Evolutionary conservation across 2,888 invertebrate genomes (phyloP).

Genomic region (Ennomos fuscantarius): DNA sequence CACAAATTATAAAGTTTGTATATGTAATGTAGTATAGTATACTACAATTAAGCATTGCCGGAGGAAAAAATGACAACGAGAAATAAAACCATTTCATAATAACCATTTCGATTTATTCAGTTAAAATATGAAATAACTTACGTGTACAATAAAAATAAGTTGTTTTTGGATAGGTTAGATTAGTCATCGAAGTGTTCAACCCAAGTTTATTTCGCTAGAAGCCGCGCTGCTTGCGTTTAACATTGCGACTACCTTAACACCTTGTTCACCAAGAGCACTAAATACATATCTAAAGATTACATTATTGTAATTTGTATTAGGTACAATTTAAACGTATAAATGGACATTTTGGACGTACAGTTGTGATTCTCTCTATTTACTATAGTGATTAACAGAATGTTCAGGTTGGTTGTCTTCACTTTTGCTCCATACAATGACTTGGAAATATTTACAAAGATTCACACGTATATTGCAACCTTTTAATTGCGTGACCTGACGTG

Average conservation of each 20-base stretch:
- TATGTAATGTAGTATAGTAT: too few species aligned
- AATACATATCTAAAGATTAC: conserved; percentile 79
- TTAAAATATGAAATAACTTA: conserved; percentile 86
- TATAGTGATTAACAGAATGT: conserved; percentile 69
- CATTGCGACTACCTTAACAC: conserved; percentile 65
- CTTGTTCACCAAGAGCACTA: conserved; percentile 73
- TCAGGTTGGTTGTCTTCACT: conserved; percentile 67
- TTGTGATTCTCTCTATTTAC: conserved; percentile 73
- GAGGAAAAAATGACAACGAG: neutral
- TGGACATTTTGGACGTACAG: conserved; percentile 86
- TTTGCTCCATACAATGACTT: conserved; percentile 66
- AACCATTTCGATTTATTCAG: conserved; percentile 84
- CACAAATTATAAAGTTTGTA: too few species aligned
- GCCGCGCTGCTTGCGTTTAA: conserved; percentile 61
- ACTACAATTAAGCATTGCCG: too few species aligned
- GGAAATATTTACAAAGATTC: conserved; percentile 42
- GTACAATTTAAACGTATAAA: conserved; percentile 81
- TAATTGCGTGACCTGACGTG: too few species aligned
- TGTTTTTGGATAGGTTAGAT: conserved; percentile 63
- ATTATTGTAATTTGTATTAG: conserved; percentile 84
- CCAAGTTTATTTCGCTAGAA: conserved; percentile 64
- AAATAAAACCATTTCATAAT: conserved; percentile 55
- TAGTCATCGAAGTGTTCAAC: conserved; percentile 71
- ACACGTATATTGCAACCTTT: conserved; percentile 17
- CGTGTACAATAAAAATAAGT: conserved; percentile 84